Evolutionary conservation across 64 coral and sea anemone species (phyloP).

Genomic region (Montipora sp.): DNA sequence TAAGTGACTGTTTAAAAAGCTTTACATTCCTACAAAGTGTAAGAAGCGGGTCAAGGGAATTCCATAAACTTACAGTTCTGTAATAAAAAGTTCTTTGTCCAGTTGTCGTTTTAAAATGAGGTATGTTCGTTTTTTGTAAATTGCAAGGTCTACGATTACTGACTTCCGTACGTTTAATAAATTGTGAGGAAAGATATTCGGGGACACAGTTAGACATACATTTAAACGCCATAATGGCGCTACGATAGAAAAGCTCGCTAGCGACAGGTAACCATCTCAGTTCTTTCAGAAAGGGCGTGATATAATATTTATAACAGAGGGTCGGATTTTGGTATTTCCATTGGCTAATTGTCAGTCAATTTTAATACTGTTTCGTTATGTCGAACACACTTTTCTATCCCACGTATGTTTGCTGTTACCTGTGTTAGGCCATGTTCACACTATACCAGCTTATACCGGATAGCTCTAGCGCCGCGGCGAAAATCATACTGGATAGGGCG

Average conservation of each 20-base stretch:
- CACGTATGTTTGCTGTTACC: too few relatives aligned
- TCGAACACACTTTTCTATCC: too few relatives aligned
- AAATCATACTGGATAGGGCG: too few relatives aligned
- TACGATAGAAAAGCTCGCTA: not conserved
- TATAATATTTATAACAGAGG: not conserved
- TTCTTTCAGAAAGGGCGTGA: not conserved
- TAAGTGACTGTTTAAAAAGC: too few relatives aligned
- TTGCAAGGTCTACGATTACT: not conserved
- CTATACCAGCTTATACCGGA: too few relatives aligned
- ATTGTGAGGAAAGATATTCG: not conserved
- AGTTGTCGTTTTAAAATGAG: not conserved
- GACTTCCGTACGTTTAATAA: not conserved
- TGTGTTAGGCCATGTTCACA: too few relatives aligned
- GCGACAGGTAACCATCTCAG: not conserved
- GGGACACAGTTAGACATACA: not conserved
- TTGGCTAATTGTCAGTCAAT: too few relatives aligned
- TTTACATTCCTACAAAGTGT: not conserved
- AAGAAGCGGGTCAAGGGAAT: not conserved
- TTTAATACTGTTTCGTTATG: too few relatives aligned
- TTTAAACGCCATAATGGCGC: too few relatives aligned
- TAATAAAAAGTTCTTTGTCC: not conserved
- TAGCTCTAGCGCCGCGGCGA: too few relatives aligned
- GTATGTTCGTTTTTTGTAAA: not conserved
- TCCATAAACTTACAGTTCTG: not conserved
- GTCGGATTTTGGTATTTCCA: too few relatives aligned